Evolutionary conservation across 2,888 invertebrate species (phyloP).

Genomic region (Apamea epomidion): DNA sequence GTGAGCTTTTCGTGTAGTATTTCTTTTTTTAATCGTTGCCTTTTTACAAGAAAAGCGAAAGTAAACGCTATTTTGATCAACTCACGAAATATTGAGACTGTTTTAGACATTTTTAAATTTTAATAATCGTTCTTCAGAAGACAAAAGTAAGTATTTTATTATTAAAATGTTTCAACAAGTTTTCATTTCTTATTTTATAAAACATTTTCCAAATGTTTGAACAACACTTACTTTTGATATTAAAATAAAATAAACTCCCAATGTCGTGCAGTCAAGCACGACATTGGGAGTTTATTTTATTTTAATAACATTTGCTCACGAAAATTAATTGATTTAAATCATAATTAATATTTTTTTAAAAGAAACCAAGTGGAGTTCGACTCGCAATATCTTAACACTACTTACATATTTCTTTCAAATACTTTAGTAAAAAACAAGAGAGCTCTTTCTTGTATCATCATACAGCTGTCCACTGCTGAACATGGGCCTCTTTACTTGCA

Average conservation of each 20-base stretch:
- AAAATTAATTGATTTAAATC: background rate
- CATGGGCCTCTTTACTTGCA: too few species aligned
- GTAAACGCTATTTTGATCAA: background rate
- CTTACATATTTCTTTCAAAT: background rate
- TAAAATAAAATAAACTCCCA: too few species aligned
- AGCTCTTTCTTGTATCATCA: background rate
- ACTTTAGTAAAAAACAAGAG: background rate
- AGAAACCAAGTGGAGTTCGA: background rate
- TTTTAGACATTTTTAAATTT: background rate
- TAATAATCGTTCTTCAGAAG: background rate
- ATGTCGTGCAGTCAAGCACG: too few species aligned
- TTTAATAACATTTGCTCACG: background rate
- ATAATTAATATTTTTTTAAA: too few species aligned
- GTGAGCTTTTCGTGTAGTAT: background rate
- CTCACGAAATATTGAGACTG: background rate
- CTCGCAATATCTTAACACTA: background rate
- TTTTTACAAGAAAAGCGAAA: background rate
- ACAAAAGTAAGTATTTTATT: background rate
- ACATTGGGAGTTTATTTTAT: background rate
- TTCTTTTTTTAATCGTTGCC: background rate
- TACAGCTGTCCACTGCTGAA: too few species aligned
- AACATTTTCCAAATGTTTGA: background rate
- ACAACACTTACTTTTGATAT: background rate
- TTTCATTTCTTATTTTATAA: background rate
- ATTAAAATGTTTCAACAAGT: background rate